These are phyloP conservation scores for Seriola quinqueradiata DNA, from an alignment of 2,113 vertebrate species.

Conservation along the genomic window DNA sequence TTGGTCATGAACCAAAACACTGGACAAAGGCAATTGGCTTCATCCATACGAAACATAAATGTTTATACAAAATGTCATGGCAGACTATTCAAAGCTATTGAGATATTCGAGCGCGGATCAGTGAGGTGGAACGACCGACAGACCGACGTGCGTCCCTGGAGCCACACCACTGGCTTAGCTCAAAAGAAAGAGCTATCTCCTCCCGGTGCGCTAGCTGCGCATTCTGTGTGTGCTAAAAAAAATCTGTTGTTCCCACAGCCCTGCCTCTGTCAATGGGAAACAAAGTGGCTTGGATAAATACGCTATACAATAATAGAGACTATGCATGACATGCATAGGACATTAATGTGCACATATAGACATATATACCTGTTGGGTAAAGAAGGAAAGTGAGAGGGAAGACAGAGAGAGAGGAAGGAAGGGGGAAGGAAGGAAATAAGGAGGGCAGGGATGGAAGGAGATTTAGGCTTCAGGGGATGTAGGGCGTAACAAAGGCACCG, in stretches of 20 bases:
- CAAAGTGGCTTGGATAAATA: no score
- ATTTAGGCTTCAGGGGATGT: constrained; percentile 60
- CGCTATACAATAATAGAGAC: constrained; percentile 67
- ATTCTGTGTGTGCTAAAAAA: no score
- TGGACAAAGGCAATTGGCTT: not conserved
- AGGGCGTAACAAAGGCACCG: constrained; percentile 67
- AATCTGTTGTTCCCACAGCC: no score
- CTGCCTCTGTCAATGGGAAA: no score
- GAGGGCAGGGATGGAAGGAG: constrained; percentile 52
- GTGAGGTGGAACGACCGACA: not conserved
- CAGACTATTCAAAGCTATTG: not conserved
- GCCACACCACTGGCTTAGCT: not conserved
- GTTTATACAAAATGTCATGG: not conserved
- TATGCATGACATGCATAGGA: constrained; percentile 69
- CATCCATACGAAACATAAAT: not conserved
- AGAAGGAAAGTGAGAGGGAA: constrained; percentile 16
- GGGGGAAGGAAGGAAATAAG: constrained; percentile 46
- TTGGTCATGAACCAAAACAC: no score
- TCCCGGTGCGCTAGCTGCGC: no score
- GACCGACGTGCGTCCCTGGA: not conserved
- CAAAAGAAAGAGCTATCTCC: no score
- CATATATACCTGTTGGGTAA: constrained; percentile 42
- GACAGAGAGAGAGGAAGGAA: constrained; percentile 18
- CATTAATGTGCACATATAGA: constrained; percentile 51
- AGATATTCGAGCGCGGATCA: not conserved